Percentiles rank a stretch among this genome's conserved stretches.
Conservation (phyloP, 2,888 invertebrate species). For the Calameuta idolon region DNA sequence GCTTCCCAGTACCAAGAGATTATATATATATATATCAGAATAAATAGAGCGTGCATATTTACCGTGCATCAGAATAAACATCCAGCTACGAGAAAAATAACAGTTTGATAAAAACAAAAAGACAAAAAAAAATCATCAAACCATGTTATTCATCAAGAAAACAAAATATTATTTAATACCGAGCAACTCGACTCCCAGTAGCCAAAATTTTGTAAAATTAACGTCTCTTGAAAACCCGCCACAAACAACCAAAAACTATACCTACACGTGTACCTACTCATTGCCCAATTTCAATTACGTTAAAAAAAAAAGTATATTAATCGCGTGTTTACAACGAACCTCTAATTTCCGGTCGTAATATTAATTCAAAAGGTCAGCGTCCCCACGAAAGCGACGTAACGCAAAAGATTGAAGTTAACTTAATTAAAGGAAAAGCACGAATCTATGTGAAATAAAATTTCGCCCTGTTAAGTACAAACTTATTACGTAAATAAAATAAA, state of each 20-base stretch:
- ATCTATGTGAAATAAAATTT: neutral
- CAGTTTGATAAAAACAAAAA: neutral
- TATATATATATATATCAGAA: neutral
- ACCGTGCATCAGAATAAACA: neutral
- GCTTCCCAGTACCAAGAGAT: neutral
- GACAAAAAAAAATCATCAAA: neutral
- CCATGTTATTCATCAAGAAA: neutral
- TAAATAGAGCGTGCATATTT: neutral
- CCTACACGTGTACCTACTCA: neutral
- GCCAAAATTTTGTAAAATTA: no score
- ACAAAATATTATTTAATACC: neutral
- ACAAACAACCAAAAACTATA: neutral
- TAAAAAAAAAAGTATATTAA: neutral
- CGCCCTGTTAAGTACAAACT: neutral
- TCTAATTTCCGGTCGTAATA: neutral
- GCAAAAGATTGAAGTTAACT: neutral
- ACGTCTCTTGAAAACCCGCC: no score
- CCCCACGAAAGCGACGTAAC: neutral
- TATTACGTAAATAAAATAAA: no score
- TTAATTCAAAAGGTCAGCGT: neutral
- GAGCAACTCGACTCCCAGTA: neutral
- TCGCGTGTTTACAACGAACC: neutral
- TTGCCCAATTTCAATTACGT: neutral
- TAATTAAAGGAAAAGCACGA: neutral
- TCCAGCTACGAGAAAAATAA: neutral